These are phyloP conservation scores for Clarias laeviceps DNA, from an alignment of 2,797 vertebrate genomes.

Conservation along the genomic window DNA sequence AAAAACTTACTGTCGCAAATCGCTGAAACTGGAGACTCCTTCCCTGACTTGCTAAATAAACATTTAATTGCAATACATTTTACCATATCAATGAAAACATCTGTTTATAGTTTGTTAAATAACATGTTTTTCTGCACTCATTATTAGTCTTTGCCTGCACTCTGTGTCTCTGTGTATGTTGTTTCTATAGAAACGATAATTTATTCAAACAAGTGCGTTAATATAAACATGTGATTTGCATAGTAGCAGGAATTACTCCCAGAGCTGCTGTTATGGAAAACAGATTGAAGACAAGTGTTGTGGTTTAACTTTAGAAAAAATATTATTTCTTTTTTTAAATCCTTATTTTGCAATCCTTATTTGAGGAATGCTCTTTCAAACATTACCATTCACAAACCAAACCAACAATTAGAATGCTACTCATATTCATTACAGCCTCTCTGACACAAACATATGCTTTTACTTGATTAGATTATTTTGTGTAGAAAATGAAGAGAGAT, in stretches of 20 bases:
- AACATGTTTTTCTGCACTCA: background rate
- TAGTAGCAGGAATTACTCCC: background rate
- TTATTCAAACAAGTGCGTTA: background rate
- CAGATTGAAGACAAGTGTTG: background rate
- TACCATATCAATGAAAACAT: background rate
- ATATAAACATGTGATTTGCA: background rate
- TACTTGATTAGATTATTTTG: background rate
- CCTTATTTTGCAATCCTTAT: background rate
- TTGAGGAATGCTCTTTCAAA: background rate
- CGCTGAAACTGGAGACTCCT: background rate
- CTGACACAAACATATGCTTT: conserved; percentile 2
- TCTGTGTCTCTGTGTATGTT: background rate
- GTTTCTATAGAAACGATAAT: background rate
- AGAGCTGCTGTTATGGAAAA: background rate
- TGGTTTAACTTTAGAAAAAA: background rate
- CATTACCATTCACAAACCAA: too few species aligned
- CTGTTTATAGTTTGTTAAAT: background rate
- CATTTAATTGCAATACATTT: background rate
- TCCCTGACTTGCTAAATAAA: background rate
- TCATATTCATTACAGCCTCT: background rate
- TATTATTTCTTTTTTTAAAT: background rate
- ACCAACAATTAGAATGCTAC: background rate
- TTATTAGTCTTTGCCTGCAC: background rate
- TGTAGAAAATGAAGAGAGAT: background rate
- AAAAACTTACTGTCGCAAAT: background rate